phyloP scores from a whole-genome alignment of 2,797 vertebrate species.

The Channallabes apus region DNA sequence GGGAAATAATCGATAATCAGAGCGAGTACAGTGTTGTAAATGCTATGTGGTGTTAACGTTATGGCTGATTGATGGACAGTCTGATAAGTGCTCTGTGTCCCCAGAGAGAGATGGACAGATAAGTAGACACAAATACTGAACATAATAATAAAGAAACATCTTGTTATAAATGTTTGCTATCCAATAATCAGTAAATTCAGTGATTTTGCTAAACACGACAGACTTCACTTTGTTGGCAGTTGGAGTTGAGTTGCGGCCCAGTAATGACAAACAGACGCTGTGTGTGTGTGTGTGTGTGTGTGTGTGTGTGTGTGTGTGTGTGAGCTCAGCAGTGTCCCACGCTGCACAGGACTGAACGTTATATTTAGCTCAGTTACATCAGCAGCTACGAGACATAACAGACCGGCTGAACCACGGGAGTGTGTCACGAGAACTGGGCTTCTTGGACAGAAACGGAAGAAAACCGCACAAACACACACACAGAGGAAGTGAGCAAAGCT shows the following conservation, averaged over 20 bases:
- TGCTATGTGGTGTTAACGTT: too few species aligned
- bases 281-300: constrained; percentile 52
- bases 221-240: constrained; percentile 41
- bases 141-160: neutral
- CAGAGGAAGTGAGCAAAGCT: constrained; percentile 43
- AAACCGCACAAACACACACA: constrained; percentile 43
- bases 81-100: too few species aligned
- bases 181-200: neutral
- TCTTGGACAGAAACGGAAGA: constrained; percentile 59
- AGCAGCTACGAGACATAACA: constrained; percentile 64
- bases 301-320: constrained; percentile 55
- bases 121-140: neutral
- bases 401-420: constrained; percentile 57
- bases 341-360: constrained; percentile 50
- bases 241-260: constrained; percentile 48
- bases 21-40: too few species aligned
- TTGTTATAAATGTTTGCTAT: neutral
- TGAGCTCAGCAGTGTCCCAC: constrained; percentile 45
- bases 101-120: neutral
- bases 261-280: constrained; percentile 62
- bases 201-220: constrained; percentile 10
- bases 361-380: constrained; percentile 72
- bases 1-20: too few species aligned
- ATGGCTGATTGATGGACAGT: too few species aligned
- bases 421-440: constrained; percentile 68